Conservation (phyloP, 2,888 invertebrate species). For the Mythimna impura region DNA sequence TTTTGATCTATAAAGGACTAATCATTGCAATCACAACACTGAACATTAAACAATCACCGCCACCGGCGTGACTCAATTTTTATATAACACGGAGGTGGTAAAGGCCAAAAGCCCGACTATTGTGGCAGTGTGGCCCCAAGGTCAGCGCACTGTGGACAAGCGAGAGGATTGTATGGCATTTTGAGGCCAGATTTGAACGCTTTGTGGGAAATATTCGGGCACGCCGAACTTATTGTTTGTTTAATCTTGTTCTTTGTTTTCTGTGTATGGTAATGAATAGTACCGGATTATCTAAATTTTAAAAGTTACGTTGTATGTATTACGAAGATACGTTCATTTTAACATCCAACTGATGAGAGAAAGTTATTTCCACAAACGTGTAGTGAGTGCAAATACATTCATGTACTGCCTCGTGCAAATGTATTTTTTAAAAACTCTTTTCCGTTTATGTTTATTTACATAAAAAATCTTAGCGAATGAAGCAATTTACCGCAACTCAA, state of each 20-base stretch:
- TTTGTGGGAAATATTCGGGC: conserved; percentile 69
- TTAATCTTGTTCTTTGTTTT: conserved; percentile 46
- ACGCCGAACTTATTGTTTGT: conserved; percentile 42
- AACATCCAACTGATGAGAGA: conserved; percentile 29
- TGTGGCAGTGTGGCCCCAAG: conserved; percentile 84
- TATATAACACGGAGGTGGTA: conserved; percentile 65
- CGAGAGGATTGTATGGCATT: conserved; percentile 75
- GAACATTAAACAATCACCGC: conserved; percentile 54
- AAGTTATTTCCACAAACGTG: conserved; percentile 34
- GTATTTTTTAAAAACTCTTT: conserved; percentile 12
- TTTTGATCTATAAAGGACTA: conserved; percentile 46
- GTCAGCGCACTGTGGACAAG: conserved; percentile 80
- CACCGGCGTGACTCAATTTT: conserved; percentile 65
- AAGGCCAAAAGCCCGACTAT: conserved; percentile 74
- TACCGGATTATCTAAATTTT: conserved; percentile 21
- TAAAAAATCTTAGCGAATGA: conserved; percentile 38
- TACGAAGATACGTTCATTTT: conserved; percentile 2
- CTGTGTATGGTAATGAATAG: conserved; percentile 22
- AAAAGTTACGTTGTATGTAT: conserved; percentile 2
- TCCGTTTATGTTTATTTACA: conserved; percentile 30
- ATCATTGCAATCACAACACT: conserved; percentile 55
- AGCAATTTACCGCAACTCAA: conserved; percentile 40
- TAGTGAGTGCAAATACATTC: conserved; percentile 9
- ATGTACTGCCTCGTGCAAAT: conserved; percentile 19
- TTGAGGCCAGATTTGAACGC: conserved; percentile 77